Evolutionary conservation across 2,113 vertebrate species (phyloP).

Genomic region (Pangasianodon gigas): DNA sequence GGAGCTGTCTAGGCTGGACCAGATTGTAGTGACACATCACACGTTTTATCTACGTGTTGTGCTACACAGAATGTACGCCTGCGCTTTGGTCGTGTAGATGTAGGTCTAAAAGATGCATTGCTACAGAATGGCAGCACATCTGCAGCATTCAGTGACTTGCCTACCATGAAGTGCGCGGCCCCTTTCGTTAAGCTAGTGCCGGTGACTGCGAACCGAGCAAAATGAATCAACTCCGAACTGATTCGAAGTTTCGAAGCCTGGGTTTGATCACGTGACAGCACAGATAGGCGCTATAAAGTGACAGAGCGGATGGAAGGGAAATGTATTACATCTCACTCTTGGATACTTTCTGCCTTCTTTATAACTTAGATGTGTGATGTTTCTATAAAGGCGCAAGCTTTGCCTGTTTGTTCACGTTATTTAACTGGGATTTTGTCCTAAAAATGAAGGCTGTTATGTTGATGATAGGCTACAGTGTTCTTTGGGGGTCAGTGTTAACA

Average conservation of each 20-base stretch:
- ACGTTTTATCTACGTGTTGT: neutral
- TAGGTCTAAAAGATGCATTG: neutral
- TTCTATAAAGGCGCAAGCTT: neutral
- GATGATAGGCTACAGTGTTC: neutral
- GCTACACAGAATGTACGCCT: neutral
- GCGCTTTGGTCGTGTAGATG: too few species aligned
- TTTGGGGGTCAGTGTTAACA: neutral
- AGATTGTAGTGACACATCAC: neutral
- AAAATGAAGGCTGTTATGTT: neutral
- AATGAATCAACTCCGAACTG: neutral
- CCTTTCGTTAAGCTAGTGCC: neutral
- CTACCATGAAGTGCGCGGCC: neutral
- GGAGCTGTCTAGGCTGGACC: neutral
- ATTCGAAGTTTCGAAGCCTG: neutral
- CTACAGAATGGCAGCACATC: neutral
- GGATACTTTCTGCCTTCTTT: neutral
- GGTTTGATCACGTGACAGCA: neutral
- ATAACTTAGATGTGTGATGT: neutral
- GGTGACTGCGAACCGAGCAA: slow-evolving; percentile 3
- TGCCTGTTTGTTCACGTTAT: neutral
- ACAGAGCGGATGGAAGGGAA: neutral
- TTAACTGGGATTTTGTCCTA: neutral
- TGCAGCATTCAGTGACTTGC: neutral
- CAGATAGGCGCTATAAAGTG: neutral
- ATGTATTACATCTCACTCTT: neutral